These are phyloP conservation scores for Aproaerema taeniolella DNA, from an alignment of 2,888 invertebrate genomes.

Conservation along the genomic window DNA sequence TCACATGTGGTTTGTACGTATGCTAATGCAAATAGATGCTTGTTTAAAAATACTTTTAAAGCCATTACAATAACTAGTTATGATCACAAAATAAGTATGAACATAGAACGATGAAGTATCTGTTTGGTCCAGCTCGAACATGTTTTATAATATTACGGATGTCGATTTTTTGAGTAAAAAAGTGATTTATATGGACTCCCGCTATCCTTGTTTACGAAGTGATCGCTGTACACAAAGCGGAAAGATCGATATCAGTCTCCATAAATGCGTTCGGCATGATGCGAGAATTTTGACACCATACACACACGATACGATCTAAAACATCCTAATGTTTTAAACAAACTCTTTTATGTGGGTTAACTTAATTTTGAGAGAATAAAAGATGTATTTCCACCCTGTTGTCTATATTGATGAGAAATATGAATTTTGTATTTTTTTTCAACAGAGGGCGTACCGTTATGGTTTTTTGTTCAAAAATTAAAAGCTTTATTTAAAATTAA, in stretches of 20 bases:
- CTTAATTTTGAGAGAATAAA: conserved; percentile 71
- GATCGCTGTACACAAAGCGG: conserved; percentile 60
- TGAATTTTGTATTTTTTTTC: conserved; percentile 14
- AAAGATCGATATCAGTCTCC: conserved; percentile 55
- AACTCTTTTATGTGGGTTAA: conserved; percentile 72
- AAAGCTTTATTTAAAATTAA: too few relatives aligned
- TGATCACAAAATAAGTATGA: too few relatives aligned
- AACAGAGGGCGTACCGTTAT: too few relatives aligned
- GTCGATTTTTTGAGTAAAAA: conserved; percentile 29
- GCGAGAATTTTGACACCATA: conserved; percentile 77
- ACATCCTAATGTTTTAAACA: conserved; percentile 75
- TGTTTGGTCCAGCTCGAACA: too few relatives aligned
- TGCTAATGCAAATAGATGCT: too few relatives aligned
- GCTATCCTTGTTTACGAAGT: conserved; percentile 72
- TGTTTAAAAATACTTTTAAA: too few relatives aligned
- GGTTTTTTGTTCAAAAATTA: neutral
- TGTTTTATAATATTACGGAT: too few relatives aligned
- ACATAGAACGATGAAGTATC: too few relatives aligned
- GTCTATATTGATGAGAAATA: conserved; percentile 47
- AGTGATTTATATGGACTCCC: conserved; percentile 69
- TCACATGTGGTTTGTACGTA: too few relatives aligned
- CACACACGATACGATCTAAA: conserved; percentile 69
- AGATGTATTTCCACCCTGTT: conserved; percentile 49
- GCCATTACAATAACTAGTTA: too few relatives aligned
- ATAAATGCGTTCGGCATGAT: conserved; percentile 72